These are phyloP conservation scores for Cylloceria caligata DNA, from an alignment of 2,888 invertebrate species.

Conservation along the genomic window DNA sequence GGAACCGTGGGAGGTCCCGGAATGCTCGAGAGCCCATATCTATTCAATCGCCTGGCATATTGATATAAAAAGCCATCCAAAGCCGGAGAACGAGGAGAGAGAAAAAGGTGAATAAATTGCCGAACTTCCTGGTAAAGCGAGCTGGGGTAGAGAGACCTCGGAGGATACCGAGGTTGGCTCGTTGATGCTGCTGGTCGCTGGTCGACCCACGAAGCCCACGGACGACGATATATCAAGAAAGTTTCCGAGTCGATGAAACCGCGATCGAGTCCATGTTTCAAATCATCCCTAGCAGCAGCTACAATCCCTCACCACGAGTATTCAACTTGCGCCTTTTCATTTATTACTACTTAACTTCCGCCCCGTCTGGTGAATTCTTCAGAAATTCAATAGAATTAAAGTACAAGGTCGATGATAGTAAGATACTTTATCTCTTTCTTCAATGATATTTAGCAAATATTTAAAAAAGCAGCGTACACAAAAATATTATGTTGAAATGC, in stretches of 20 bases:
- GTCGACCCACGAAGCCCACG: constrained; percentile 56
- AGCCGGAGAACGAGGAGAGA: constrained; percentile 66
- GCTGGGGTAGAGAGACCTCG: constrained; percentile 46
- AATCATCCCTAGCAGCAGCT: constrained; percentile 45
- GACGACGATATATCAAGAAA: constrained; percentile 75
- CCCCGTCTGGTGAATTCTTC: constrained; percentile 14
- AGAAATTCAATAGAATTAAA: not conserved
- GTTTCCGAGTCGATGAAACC: constrained; percentile 70
- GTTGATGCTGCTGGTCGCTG: constrained; percentile 46
- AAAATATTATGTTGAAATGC: not conserved
- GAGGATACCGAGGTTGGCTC: constrained; percentile 55
- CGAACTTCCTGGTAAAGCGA: constrained; percentile 74
- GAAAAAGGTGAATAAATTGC: constrained; percentile 79
- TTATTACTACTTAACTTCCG: constrained; percentile 53
- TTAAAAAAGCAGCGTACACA: not conserved
- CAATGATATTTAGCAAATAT: not conserved
- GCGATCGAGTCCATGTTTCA: constrained; percentile 64
- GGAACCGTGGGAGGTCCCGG: constrained; percentile 72
- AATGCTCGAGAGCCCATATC: constrained; percentile 72
- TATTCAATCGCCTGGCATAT: constrained; percentile 74
- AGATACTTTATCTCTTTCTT: not conserved
- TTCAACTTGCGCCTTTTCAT: constrained; percentile 49
- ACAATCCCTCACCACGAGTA: constrained; percentile 38
- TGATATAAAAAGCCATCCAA: constrained; percentile 77
- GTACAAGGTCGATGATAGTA: not conserved